Evolutionary conservation across 2,888 invertebrate genomes (phyloP), one percentile per base, ranked within the genome.

Genomic region (Nycteola revayana): DNA sequence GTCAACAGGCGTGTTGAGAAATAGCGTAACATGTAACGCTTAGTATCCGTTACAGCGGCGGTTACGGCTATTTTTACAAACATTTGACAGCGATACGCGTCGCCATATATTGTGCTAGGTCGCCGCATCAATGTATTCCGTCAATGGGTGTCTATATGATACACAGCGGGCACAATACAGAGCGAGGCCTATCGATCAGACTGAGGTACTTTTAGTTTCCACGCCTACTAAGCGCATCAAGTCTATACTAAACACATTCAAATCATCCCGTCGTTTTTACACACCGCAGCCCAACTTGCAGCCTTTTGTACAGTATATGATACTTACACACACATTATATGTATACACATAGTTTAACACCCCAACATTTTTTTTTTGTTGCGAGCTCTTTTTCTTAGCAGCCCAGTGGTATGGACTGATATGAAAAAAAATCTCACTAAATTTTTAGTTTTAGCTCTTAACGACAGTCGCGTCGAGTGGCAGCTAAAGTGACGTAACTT

Each of bases 271-370:
- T 79, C 82, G 82, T 60, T 82, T 80, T 83, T 79, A 77, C 75
- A 77, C 75, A 78, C 77, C 77, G 83, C 69, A 78, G 78, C 75
- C 69, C 77, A 75, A 78, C 76, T 77, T 78, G 78, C 78, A 78
- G 78, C 81, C 80, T 80, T 85, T 84, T 82, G 82, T 84, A 86
- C 82, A 85, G 83, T 83, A 84, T 83, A 83, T 80, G 81, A 83
- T 85, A 84, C 81, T 85, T 83, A 83, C 81, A 80, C 72, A 76
- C 75, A 75, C 72, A 76, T 71, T n/a, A 79, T 74, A 82, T 79
- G 78, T 80, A 79, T 82, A 85, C 79, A 83, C 85, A 84, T 83
- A 83, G 84, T 79, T 83, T 80, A 81, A 81, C 21, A 49, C 41
- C 38, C 40, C 41, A 41, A 44, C 27, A 36, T 73, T 78, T 76